Conservation (phyloP, 2,113 vertebrate species). For the Jacana jacana region DNA sequence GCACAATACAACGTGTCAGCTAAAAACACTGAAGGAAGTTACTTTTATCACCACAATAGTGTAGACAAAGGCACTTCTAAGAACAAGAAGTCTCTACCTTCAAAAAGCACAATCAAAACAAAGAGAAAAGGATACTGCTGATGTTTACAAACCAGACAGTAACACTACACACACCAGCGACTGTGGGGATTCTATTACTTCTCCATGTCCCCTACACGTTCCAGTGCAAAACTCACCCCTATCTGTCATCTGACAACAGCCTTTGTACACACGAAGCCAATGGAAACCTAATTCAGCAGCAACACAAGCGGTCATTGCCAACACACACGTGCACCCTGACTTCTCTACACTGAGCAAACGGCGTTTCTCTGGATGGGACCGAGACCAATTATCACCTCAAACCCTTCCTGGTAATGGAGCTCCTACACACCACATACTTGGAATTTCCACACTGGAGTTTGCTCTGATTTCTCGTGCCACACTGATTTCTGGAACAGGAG, state of each 20-base stretch:
- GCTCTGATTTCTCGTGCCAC: not conserved
- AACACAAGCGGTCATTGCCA: not conserved
- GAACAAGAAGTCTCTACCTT: not conserved
- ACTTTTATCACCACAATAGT: not conserved
- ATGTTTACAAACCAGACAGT: not conserved
- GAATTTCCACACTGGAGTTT: not conserved
- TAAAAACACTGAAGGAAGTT: not conserved
- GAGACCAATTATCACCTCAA: not conserved
- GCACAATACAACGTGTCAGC: not conserved
- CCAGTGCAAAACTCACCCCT: not conserved
- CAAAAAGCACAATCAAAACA: not conserved
- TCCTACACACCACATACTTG: not conserved
- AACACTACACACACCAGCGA: not conserved
- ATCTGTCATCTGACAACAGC: not conserved
- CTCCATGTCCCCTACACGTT: not conserved
- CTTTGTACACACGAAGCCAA: not conserved
- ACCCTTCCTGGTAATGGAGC: not conserved
- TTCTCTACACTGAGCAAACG: not conserved
- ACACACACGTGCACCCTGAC: accelerated
- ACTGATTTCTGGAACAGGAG: not conserved
- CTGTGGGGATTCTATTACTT: not conserved
- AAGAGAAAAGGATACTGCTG: not conserved
- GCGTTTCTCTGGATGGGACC: not conserved
- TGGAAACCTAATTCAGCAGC: not conserved
- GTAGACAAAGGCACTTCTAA: not conserved